Base-by-base conservation (phyloP, 2,888 invertebrate genomes). In the Balanococcus diminutus region DNA sequence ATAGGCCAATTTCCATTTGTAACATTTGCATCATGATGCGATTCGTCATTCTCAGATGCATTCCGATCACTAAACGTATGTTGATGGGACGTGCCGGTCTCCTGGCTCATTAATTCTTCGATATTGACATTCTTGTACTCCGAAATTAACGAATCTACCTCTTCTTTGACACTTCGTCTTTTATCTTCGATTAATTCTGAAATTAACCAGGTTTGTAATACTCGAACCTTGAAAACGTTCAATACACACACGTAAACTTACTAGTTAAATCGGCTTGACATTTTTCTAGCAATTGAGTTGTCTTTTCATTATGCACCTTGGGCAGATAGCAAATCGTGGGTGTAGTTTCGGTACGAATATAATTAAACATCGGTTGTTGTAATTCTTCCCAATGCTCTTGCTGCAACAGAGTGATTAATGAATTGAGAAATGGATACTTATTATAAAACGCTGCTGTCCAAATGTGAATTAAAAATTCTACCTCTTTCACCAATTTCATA, bases 261-360 rank as follows among this genome's bases (percentile, higher is more conserved):
- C 85, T 85, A 19, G 75, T 6, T 25, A 85, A 31, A 2, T 67
- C 9, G 11, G 67, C 5, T 67, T 28, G 61, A 39, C 85, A 75
- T 31, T 86, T 56, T 11, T 82, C 91, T 82, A 95, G 90, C 87
- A 94, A 92, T 88, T 94, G 93, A 87, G 93, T 92, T 4, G 94
- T 93, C 87, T 93, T 93, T 3, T 93, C 92, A 81, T 93, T 93
- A 90, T 95, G 93, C 88, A 93, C 93, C 89, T 95, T 95, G 0
- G 98, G 98, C 88, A 95, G 90, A 92, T 95, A 99, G 91, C 95
- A 97, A 87, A 99, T 92, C 87, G 94, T 93, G 1, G 98, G 98
- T 89, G 95, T 95, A 0, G 95, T 91, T 90, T 95, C 95, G 0
- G 98, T 98, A 89, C 94, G 92, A 88, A 99, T 97, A 89, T 95